Conservation (phyloP, 2,888 invertebrate species). For the Unio delphinus region DNA sequence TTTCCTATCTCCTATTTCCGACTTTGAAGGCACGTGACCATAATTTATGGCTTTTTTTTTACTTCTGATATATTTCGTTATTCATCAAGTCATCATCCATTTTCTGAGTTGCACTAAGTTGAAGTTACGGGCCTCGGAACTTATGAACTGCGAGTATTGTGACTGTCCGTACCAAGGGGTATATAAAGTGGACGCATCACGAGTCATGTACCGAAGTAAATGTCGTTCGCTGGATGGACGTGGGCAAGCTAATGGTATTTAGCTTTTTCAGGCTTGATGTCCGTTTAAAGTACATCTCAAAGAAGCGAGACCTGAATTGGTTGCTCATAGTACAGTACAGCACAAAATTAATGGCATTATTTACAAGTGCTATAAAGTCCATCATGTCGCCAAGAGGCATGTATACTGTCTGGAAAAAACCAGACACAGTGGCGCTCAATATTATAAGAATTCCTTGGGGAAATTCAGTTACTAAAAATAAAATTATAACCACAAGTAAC, state of each 20-base stretch:
- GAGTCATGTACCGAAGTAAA: conserved; percentile 12
- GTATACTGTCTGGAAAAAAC: conserved; percentile 79
- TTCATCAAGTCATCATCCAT: too few species aligned
- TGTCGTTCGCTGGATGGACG: conserved; percentile 35
- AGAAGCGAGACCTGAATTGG: conserved; percentile 78
- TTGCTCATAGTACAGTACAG: conserved; percentile 94
- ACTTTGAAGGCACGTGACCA: too few species aligned
- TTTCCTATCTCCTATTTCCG: too few species aligned
- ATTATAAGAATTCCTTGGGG: conserved; percentile 85
- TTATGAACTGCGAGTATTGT: too few species aligned
- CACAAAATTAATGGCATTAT: conserved; percentile 93
- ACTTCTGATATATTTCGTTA: too few species aligned
- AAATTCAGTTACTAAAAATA: conserved; percentile 91
- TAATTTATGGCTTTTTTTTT: too few species aligned
- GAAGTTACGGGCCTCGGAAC: too few species aligned
- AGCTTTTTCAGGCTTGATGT: conserved; percentile 33
- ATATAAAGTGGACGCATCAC: too few species aligned
- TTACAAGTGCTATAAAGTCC: conserved; percentile 91
- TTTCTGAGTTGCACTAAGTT: too few species aligned
- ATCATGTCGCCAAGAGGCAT: conserved; percentile 79
- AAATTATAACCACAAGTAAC: conserved; percentile 86
- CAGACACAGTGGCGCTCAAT: conserved; percentile 81
- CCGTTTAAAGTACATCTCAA: conserved; percentile 53
- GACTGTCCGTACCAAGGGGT: too few species aligned
- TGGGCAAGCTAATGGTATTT: conserved; percentile 34